Evolutionary conservation across 2,888 invertebrate species (phyloP).

Genomic region (Lissonota sp.): DNA sequence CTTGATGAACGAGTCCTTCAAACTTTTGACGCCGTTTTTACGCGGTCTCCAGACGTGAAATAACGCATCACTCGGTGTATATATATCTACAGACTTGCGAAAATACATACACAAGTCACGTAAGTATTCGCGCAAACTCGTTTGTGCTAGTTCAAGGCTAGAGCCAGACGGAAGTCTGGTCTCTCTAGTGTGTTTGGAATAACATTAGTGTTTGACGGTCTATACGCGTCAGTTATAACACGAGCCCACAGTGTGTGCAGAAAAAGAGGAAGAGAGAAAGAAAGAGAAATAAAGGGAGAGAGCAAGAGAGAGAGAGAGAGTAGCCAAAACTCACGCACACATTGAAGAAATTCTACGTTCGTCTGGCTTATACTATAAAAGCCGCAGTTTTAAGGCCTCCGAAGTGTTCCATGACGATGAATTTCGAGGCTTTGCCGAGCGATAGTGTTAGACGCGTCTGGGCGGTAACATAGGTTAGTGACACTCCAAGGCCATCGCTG

Average conservation of each 20-base stretch:
- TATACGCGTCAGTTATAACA: slow-evolving; percentile 41
- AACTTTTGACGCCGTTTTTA: slow-evolving; percentile 26
- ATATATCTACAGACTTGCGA: background rate
- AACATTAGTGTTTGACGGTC: slow-evolving; percentile 70
- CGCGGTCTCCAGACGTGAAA: slow-evolving; percentile 23
- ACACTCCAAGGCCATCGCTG: slow-evolving; percentile 78
- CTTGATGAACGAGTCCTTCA: too few species aligned
- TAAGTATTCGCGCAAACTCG: slow-evolving; percentile 59
- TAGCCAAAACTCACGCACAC: too few species aligned
- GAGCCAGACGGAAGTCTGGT: slow-evolving; percentile 80
- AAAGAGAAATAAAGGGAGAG: background rate
- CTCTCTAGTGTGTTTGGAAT: slow-evolving; percentile 78
- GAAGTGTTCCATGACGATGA: slow-evolving; percentile 26
- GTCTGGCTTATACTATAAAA: slow-evolving; percentile 29
- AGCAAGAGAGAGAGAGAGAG: too few species aligned
- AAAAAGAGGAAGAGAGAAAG: background rate
- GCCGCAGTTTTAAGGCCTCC: slow-evolving; percentile 21
- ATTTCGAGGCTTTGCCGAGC: slow-evolving; percentile 27
- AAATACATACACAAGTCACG: slow-evolving; percentile 12
- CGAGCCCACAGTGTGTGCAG: slow-evolving; percentile 38
- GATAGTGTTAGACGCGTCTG: slow-evolving; percentile 69
- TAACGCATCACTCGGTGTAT: background rate
- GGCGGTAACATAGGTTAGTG: slow-evolving; percentile 81
- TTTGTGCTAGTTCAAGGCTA: slow-evolving; percentile 80
- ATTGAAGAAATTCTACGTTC: too few species aligned